Conservation (phyloP, 2,888 invertebrate genomes). For the Sepioteuthis lessoniana region DNA sequence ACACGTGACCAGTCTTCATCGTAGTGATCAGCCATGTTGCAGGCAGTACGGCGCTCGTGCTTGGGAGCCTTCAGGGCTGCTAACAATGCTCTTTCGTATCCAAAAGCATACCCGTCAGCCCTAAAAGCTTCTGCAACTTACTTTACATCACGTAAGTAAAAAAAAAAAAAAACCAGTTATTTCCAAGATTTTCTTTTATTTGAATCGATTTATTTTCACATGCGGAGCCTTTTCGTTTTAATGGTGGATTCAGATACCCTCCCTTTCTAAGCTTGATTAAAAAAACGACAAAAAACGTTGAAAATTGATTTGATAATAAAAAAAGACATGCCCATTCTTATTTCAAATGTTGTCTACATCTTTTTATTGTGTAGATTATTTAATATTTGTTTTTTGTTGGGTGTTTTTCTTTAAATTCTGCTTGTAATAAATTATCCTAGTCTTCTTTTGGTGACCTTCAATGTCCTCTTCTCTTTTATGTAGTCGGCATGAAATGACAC, state of each 20-base stretch:
- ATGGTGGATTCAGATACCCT: not conserved
- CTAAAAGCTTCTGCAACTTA: slow-evolving; percentile 77
- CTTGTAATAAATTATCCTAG: not conserved
- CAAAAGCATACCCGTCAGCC: slow-evolving; percentile 77
- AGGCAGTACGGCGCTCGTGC: slow-evolving; percentile 79
- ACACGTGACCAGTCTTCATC: slow-evolving; percentile 48
- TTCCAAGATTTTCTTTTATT: not conserved
- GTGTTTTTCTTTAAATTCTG: not conserved
- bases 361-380: not conserved
- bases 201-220: not conserved
- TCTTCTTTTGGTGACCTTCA: not conserved
- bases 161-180: slow-evolving; percentile 14
- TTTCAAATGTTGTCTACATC: not conserved
- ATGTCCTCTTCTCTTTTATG: not conserved
- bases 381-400: not conserved
- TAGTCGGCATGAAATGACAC: not conserved
- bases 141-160: slow-evolving; percentile 78
- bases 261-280: not conserved
- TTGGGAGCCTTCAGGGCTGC: slow-evolving; percentile 79
- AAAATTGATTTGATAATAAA: not conserved
- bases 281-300: not conserved
- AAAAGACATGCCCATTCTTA: not conserved
- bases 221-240: not conserved
- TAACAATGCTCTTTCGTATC: slow-evolving; percentile 77
- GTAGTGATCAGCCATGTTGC: slow-evolving; percentile 78